Conservation (phyloP, 2,797 vertebrate species). For the Coendou prehensilis region DNA sequence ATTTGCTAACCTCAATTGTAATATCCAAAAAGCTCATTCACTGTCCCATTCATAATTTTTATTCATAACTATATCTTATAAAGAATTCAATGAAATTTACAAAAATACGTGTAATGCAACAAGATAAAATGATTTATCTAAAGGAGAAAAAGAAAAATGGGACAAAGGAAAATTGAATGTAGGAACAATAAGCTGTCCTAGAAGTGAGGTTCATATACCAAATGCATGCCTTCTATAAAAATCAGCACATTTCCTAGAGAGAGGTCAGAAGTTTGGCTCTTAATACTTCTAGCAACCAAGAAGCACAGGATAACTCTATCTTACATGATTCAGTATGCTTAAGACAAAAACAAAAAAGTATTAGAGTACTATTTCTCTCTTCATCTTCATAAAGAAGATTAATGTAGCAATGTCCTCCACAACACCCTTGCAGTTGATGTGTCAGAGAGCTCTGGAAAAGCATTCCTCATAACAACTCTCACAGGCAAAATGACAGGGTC, state of each 20-base stretch:
- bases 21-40: slow-evolving; percentile 62
- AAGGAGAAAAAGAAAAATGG: slow-evolving; percentile 50
- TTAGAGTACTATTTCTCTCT: neutral
- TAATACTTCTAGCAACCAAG: slow-evolving; percentile 46
- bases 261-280: slow-evolving; percentile 35
- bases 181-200: slow-evolving; percentile 36
- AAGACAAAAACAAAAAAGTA: slow-evolving; percentile 45
- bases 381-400: slow-evolving; percentile 11
- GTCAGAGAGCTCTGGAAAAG: neutral
- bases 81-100: slow-evolving; percentile 53
- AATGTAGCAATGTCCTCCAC: neutral
- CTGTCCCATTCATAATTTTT: slow-evolving; percentile 42
- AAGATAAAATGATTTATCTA: slow-evolving; percentile 57
- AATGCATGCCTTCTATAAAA: slow-evolving; percentile 9
- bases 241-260: slow-evolving; percentile 26
- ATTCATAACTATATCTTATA: slow-evolving; percentile 61
- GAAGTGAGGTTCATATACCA: neutral
- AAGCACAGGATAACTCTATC: neutral
- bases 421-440: neutral
- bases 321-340: slow-evolving; percentile 40
- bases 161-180: slow-evolving; percentile 51
- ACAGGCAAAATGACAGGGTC: neutral
- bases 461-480: neutral
- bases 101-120: slow-evolving; percentile 45
- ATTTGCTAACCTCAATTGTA: slow-evolving; percentile 55